Conservation (phyloP, 2,797 vertebrate genomes). For the Coregonus ussuriensis region DNA sequence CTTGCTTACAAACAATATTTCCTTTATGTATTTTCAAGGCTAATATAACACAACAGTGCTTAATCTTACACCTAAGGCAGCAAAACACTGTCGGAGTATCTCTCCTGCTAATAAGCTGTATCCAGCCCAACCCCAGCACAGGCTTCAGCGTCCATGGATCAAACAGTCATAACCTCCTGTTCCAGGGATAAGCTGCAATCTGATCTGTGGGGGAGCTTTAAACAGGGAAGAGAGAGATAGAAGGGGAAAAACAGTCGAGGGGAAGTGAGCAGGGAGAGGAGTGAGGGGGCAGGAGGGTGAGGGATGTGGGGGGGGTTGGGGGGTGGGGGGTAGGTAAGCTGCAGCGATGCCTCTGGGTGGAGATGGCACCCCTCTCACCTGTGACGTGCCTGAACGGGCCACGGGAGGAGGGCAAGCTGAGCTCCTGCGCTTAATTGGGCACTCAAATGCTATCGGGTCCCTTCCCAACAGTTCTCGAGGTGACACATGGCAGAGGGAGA, state of each 20-base stretch:
- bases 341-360: constrained; percentile 45
- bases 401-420: constrained; percentile 63
- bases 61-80: constrained; percentile 70
- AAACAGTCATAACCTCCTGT: constrained; percentile 77
- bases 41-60: constrained; percentile 73
- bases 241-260: neutral
- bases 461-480: constrained; percentile 68
- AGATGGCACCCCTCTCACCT: constrained; percentile 54
- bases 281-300: neutral
- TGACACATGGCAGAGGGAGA: constrained; percentile 64
- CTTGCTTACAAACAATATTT: constrained; percentile 66
- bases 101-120: constrained; percentile 64
- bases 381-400: constrained; percentile 68
- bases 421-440: constrained; percentile 78
- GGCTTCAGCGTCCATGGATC: constrained; percentile 60
- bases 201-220: constrained; percentile 66
- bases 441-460: constrained; percentile 75
- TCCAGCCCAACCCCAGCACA: constrained; percentile 65
- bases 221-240: constrained; percentile 48
- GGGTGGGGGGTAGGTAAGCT: neutral
- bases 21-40: constrained; percentile 64
- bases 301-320: constrained; percentile 1
- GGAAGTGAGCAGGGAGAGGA: constrained; percentile 39
- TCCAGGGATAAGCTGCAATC: constrained; percentile 74
- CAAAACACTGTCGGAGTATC: constrained; percentile 63